Base-by-base conservation (phyloP, 1,140 invertebrate species). In the Lasioglossum albipes region DNA sequence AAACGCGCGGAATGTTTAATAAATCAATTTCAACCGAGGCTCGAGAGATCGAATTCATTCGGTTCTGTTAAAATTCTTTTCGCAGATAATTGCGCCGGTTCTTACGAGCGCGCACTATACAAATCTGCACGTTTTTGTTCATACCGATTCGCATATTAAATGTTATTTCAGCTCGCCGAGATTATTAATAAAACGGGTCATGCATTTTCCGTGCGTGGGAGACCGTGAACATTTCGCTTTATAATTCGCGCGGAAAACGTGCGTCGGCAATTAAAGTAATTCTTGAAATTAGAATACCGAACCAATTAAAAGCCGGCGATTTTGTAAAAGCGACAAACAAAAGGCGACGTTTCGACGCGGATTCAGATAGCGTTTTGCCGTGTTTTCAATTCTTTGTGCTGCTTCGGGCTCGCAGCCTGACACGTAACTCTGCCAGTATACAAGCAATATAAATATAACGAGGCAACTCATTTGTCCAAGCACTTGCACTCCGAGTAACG, bases 401-500 rank as follows among this genome's bases (percentile, higher is more conserved):
- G 22, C 9, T n/a, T 52, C 66, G 9, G n/a, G 42, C 42, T 49
- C 12, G n/a, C 42, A 10, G 20, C n/a, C 12, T 27, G 13, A n/a
- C 12, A 27, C 42, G 27, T n/a, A n/a, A 41, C 36, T 10, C 27
- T 20, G 22, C 9, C 36, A 7, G 57, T 16, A 49, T 68, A 42
- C n/a, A 27, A 68, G 42, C n/a, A 52, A 68, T 45, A 49, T 49
- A 49, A 68, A 68, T 49, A 49, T 49, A 68, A 68, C 42, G 42
- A 68, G 20, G 66, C 49, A n/a, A 42, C 66, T 27, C 42, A 27
- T 68, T 68, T 27, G 10, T 27, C 13, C n/a, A n/a, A 68, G n/a
- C 42, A 12, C 66, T 52, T 42, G 64, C 36, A 9, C 20, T 2
- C n/a, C 7, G 10, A 27, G 31, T 31, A 71, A 71, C 36, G 13